phyloP scores from a whole-genome alignment of 2,888 invertebrate genomes.

The Mallateleia sp. region DNA sequence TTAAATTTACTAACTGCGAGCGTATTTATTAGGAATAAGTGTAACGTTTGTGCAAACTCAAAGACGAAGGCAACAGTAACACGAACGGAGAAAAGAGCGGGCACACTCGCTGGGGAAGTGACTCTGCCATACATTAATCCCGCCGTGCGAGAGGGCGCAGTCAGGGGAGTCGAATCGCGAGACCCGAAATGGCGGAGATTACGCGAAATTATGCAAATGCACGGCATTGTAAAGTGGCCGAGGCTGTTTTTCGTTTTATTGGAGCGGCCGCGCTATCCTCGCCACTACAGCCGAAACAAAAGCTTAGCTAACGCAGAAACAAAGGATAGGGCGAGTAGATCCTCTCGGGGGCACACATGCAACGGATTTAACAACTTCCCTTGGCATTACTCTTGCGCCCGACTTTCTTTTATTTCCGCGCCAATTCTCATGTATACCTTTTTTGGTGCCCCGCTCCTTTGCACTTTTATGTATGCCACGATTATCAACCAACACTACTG shows the following conservation, averaged over 20 bases:
- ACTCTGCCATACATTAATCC: constrained; percentile 82
- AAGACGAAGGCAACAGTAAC: constrained; percentile 31
- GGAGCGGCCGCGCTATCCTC: constrained; percentile 86
- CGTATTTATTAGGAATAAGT: constrained; percentile 36
- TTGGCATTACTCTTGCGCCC: constrained; percentile 87
- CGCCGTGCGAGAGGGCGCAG: constrained; percentile 72
- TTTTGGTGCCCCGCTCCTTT: constrained; percentile 63
- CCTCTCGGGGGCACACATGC: constrained; percentile 88
- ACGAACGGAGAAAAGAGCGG: constrained; percentile 36
- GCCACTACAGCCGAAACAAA: constrained; percentile 89
- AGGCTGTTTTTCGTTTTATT: constrained; percentile 89
- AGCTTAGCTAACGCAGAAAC: constrained; percentile 89
- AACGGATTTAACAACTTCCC: constrained; percentile 89
- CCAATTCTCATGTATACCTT: constrained; percentile 78
- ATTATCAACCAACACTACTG: constrained; percentile 60
- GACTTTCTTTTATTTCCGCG: constrained; percentile 88
- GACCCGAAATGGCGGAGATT: constrained; percentile 89
- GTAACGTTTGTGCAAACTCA: constrained; percentile 23
- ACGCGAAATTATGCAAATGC: constrained; percentile 89
- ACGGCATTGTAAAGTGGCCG: constrained; percentile 87
- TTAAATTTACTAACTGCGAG: no score
- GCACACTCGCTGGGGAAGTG: constrained; percentile 66
- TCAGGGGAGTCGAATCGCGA: constrained; percentile 82
- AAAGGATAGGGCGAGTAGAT: constrained; percentile 85
- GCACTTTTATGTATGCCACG: constrained; percentile 74